A percentile compares a stretch with the other conserved stretches of the same genome.
Evolutionary conservation across 2,113 vertebrate species (phyloP).

Genomic region (Zootoca vivipara): DNA sequence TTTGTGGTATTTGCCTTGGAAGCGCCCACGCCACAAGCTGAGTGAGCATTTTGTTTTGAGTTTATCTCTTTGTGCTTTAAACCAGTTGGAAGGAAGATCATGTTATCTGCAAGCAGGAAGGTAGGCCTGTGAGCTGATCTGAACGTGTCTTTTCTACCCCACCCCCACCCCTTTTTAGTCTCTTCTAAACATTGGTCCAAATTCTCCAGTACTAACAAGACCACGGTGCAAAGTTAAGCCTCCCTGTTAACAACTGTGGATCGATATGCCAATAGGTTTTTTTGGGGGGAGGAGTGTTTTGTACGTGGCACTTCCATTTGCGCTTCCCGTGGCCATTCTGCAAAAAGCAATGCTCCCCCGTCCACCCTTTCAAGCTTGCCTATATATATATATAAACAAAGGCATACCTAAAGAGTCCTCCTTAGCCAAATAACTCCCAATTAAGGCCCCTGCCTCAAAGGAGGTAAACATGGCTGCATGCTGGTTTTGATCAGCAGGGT

Average conservation of each 20-base stretch:
- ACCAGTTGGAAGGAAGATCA: slow-evolving; percentile 40
- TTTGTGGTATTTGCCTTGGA: neutral
- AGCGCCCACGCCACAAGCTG: neutral
- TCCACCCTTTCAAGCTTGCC: neutral
- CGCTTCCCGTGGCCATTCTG: neutral
- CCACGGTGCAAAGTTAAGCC: neutral
- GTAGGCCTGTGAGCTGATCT: neutral
- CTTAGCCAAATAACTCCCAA: neutral
- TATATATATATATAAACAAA: neutral
- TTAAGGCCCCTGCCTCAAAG: neutral
- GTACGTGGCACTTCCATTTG: neutral
- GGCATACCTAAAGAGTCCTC: neutral
- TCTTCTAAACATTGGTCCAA: slow-evolving; percentile 35
- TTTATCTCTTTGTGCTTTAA: slow-evolving; percentile 43
- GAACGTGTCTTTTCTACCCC: neutral
- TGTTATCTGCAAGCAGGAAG: neutral
- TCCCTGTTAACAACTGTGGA: neutral
- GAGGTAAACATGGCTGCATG: neutral
- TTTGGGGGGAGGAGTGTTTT: neutral
- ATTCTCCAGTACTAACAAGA: neutral
- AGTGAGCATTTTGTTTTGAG: neutral
- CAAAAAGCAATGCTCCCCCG: neutral
- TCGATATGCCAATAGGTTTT: neutral
- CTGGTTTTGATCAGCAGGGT: slow-evolving; percentile 31
- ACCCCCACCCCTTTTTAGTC: neutral